Base-by-base conservation (phyloP, 2,113 vertebrate genomes). In the Trichechus manatus region DNA sequence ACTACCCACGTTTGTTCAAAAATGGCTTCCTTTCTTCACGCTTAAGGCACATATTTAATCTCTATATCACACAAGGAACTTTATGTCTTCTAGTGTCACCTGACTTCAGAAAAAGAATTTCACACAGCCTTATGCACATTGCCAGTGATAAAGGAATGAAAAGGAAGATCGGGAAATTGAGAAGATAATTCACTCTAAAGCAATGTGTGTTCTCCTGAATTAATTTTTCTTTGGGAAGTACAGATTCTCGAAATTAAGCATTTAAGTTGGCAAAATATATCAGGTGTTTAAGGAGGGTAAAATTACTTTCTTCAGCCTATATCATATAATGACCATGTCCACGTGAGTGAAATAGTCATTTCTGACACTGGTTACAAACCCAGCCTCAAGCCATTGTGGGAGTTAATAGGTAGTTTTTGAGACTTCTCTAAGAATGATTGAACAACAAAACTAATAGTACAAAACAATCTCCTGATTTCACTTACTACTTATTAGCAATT, bases 241-340 rank as follows among this genome's bases (percentile, higher is more conserved):
- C 5, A 50, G 25, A 5, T 95, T 90, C 75, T 95, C 50, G 85
- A 85, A 92, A 83, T 87, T 87, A 61, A 91, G 42, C 70, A 89
- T 90, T 87, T 81, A 78, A 92, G 47, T 66, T 93, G 77, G 80
- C 44, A 84, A 86, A 31, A 74, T 64, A 89, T 66, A 84, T 96
- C 39, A 79, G 39, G 20, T 14, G 81, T 96, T 68, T 59, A 70
- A 92, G 47, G 91, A 74, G 44, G 33, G 63, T 64, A 89, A 89
- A 89, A 89, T 95, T 59, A 92, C 50, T 93, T 84, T 93, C 53
- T 74, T 93, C 66, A 90, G 61, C n/a, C 81, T 82, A 17, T 89
- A 80, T 78, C 47, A 33, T 42, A 29, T 44, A 91, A 95, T 84
- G 47, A 83, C 29, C 9, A 50, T 17, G 20, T 23, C 29, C 14